Base-by-base conservation (phyloP, 2,888 invertebrate genomes). In the Scelioninae gen. 1 region DNA sequence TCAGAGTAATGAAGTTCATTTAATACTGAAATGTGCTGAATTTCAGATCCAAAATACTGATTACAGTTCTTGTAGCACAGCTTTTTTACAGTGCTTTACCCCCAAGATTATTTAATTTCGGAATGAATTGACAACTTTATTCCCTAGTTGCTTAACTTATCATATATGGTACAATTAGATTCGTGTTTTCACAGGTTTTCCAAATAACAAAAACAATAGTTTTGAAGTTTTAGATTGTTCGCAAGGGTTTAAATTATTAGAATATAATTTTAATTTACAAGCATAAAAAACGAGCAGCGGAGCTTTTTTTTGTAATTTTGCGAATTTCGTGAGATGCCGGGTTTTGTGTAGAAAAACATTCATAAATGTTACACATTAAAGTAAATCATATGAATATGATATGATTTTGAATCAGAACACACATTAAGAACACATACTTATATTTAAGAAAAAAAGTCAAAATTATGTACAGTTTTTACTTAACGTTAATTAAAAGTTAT, bases 371-470 rank as follows among this genome's bases (percentile, higher is more conserved):
- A 65, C 65, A 65, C 49, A 65, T 51, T 38, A 51, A 65, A 65
- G 51, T 65, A 65, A 65, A 65, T 65, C 65, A 65, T 51, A 51
- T 65, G 65, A 65, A 65, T 65, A 65, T 65, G 38, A 65, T 65
- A 51, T 51, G 65, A 51, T 51, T 65, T 65, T 65, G 34, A 65
- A 51, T 65, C 65, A 51, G 51, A 65, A 65, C 65, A 65, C 65
- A 65, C 51, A n/a, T n/a, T n/a, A n/a, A n/a, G 51, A 65, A 51
- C 49, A 51, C 49, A 34, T 65, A 65, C 65, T 65, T 65, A 29
- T 38, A 51, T 65, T 65, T 65, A 49, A 65, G 49, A n/a, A 63
- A 43, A 63, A 63, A 63, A 63, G 49, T 62, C 45, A 45, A 43
- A 34, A 60, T 62, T 62, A 45, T 45, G 53, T 65, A 38, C 53